Percentiles rank a stretch among this genome's conserved stretches.
Conservation (phyloP, 2,888 invertebrate species). For the Drosophila meridionalis region DNA sequence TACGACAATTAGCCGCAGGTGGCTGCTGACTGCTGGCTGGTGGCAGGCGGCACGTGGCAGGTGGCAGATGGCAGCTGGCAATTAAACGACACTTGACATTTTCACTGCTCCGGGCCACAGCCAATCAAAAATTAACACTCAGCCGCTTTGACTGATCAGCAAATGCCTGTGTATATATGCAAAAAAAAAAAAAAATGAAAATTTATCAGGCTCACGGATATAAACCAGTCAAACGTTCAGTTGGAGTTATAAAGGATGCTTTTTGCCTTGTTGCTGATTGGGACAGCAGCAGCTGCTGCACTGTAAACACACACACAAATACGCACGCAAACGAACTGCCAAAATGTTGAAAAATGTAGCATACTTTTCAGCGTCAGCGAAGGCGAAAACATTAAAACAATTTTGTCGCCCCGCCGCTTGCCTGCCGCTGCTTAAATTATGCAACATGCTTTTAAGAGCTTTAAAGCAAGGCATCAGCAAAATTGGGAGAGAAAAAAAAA, state of each 20-base stretch:
- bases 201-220: constrained; percentile 48
- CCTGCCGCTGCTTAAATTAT: constrained; percentile 65
- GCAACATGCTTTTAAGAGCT: constrained; percentile 75
- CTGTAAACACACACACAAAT: constrained; percentile 6
- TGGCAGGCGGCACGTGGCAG: background rate
- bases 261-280: background rate
- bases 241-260: constrained; percentile 42
- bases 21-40: background rate
- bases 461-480: constrained; percentile 11
- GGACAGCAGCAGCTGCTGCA: constrained; percentile 36
- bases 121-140: constrained; percentile 27
- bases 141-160: constrained; percentile 14
- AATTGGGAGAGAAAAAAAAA: constrained; percentile 24
- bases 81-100: constrained; percentile 30
- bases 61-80: constrained; percentile 11
- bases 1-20: constrained; percentile 16
- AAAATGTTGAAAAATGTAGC: constrained; percentile 39
- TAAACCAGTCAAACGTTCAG: constrained; percentile 43
- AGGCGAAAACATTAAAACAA: constrained; percentile 57
- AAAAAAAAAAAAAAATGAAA: constrained; percentile 11
- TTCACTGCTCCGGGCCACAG: background rate
- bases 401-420: constrained; percentile 48
- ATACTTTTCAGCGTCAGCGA: constrained; percentile 44
- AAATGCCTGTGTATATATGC: background rate
- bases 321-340: constrained; percentile 33